These are phyloP conservation scores for Coenonympha arcania DNA, from an alignment of 2,888 invertebrate genomes.

Conservation along the genomic window DNA sequence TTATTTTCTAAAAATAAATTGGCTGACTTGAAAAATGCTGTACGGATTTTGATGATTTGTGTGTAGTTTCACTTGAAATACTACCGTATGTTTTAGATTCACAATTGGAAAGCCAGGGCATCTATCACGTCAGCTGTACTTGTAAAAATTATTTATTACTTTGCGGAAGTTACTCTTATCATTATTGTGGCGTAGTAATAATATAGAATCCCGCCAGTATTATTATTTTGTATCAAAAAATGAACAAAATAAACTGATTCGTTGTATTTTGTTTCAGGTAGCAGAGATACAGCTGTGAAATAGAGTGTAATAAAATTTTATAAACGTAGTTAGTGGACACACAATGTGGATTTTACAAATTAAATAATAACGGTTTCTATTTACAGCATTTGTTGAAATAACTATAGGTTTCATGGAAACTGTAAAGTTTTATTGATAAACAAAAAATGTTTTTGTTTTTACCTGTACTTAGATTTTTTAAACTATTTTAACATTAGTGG, in stretches of 20 bases:
- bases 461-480: not conserved
- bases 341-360: constrained; percentile 16
- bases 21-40: too few relatives aligned
- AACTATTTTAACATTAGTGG: not conserved
- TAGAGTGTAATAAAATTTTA: constrained; percentile 18
- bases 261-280: constrained; percentile 46
- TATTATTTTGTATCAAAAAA: too few relatives aligned
- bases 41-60: too few relatives aligned
- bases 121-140: too few relatives aligned
- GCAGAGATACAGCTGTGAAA: constrained; percentile 46
- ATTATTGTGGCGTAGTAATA: too few relatives aligned
- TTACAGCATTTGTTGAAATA: constrained; percentile 14
- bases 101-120: too few relatives aligned
- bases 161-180: too few relatives aligned
- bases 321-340: constrained; percentile 18
- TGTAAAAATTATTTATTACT: too few relatives aligned
- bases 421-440: not conserved
- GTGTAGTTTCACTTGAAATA: too few relatives aligned
- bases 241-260: not conserved
- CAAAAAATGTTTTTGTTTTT: not conserved
- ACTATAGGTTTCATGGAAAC: constrained; percentile 1
- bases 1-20: too few relatives aligned
- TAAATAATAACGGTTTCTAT: constrained; percentile 18
- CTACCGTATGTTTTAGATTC: too few relatives aligned
- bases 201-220: too few relatives aligned